Evolutionary conservation across 2,797 vertebrate genomes (phyloP).

Genomic region (Pelodytes ibericus): DNA sequence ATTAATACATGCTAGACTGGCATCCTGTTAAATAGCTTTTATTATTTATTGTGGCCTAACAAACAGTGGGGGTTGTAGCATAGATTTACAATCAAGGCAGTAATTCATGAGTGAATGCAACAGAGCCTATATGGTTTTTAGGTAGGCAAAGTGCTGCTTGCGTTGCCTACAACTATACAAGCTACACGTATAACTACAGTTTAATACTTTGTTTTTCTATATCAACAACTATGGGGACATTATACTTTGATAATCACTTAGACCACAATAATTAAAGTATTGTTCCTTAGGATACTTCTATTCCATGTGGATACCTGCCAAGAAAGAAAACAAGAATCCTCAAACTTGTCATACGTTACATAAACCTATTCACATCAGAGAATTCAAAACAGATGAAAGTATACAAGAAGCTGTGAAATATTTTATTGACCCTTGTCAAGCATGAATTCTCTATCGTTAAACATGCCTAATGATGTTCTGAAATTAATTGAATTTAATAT

Average conservation of each 20-base stretch:
- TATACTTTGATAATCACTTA: background rate
- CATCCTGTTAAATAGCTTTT: too few relatives aligned
- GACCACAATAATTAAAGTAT: background rate
- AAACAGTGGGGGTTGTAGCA: too few relatives aligned
- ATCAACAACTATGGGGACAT: too few relatives aligned
- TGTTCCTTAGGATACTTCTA: background rate
- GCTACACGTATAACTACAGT: too few relatives aligned
- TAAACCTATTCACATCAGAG: slow-evolving; percentile 8
- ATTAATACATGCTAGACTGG: too few relatives aligned
- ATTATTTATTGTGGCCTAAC: too few relatives aligned
- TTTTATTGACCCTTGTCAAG: slow-evolving; percentile 6
- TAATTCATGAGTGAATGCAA: too few relatives aligned
- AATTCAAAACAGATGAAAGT: slow-evolving; percentile 12
- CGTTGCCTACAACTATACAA: too few relatives aligned
- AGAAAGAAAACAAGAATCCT: background rate
- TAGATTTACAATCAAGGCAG: too few relatives aligned
- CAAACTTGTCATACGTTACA: background rate
- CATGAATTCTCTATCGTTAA: slow-evolving; percentile 18
- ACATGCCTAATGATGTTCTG: slow-evolving; percentile 11
- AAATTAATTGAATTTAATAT: slow-evolving; percentile 23
- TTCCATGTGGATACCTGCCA: background rate
- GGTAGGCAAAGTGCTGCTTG: too few relatives aligned
- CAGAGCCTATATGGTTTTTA: too few relatives aligned
- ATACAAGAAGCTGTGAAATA: slow-evolving; percentile 3
- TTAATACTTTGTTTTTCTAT: too few relatives aligned